Evolutionary conservation across 2,113 vertebrate genomes (phyloP).

Genomic region (Pelobates fuscus): DNA sequence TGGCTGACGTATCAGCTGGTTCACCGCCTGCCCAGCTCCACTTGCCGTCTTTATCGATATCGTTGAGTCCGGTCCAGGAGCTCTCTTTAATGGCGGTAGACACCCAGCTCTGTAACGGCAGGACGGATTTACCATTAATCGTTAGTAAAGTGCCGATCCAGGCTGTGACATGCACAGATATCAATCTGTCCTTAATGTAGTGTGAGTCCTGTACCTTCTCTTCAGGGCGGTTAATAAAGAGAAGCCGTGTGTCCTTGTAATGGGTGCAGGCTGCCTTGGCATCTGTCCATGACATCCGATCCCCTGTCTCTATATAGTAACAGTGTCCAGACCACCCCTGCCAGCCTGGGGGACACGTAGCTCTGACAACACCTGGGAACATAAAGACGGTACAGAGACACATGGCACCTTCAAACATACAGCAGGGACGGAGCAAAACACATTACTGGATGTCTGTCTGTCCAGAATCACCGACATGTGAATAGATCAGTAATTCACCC

Average conservation of each 20-base stretch:
- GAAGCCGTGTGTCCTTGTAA: background rate
- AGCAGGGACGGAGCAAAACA: too few species aligned
- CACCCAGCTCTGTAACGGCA: conserved; percentile 47
- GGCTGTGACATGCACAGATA: too few species aligned
- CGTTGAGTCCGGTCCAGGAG: conserved; percentile 41
- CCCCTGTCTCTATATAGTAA: conserved; percentile 39
- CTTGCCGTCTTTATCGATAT: background rate
- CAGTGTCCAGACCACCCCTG: conserved; percentile 48
- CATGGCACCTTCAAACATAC: too few species aligned
- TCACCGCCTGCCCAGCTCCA: conserved; percentile 23
- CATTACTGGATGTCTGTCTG: too few species aligned
- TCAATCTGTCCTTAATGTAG: too few species aligned
- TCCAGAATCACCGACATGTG: too few species aligned
- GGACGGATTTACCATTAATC: background rate
- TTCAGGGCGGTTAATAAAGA: conserved; percentile 11
- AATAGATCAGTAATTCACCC: too few species aligned
- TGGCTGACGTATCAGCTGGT: background rate
- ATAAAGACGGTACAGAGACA: too few species aligned
- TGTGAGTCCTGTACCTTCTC: conserved; percentile 27
- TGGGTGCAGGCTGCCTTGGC: conserved; percentile 13
- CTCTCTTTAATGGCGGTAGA: conserved; percentile 21
- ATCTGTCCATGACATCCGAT: conserved; percentile 6
- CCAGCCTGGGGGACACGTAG: conserved; percentile 38
- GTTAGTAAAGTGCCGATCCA: too few species aligned
- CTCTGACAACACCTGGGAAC: conserved; percentile 28